A percentile compares a stretch with the other conserved stretches of the same genome.
Evolutionary conservation across 2,888 invertebrate species (phyloP).

Genomic region (Bugula neritina): DNA sequence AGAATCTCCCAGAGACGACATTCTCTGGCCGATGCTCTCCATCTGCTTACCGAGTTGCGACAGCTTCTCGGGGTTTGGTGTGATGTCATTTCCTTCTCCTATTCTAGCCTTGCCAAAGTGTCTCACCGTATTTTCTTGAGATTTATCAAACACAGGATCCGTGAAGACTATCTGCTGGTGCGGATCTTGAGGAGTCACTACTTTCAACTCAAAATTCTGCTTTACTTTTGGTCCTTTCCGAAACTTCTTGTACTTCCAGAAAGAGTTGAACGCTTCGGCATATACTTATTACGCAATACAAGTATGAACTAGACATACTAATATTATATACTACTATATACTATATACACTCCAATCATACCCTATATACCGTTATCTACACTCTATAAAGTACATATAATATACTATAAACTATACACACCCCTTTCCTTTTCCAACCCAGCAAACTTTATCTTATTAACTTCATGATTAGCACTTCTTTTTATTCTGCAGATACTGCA

Average conservation of each 20-base stretch:
- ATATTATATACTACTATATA: too few species aligned
- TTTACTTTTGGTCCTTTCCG: constrained; percentile 96
- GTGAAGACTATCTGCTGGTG: constrained; percentile 81
- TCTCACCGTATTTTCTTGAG: constrained; percentile 35
- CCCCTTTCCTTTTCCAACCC: constrained; percentile 91
- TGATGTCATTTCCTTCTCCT: constrained; percentile 94
- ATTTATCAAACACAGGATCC: constrained; percentile 92
- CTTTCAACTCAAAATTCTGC: constrained; percentile 54
- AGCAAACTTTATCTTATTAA: constrained; percentile 89
- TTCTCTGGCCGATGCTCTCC: constrained; percentile 79
- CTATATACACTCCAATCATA: too few species aligned
- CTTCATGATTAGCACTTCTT: constrained; percentile 98
- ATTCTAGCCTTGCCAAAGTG: constrained; percentile 67
- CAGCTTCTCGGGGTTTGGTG: constrained; percentile 87
- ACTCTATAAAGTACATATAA: too few species aligned
- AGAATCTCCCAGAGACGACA: not conserved
- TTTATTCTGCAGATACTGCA: constrained; percentile 84
- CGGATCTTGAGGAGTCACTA: constrained; percentile 69
- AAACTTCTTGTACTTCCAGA: constrained; percentile 99
- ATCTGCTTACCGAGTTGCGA: constrained; percentile 84
- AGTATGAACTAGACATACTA: too few species aligned
- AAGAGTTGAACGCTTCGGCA: too few species aligned
- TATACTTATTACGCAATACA: too few species aligned
- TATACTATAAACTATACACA: constrained; percentile 58
- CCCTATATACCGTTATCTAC: too few species aligned